Base-by-base conservation (phyloP, 2,797 vertebrate species). In the Salarias fasciatus region DNA sequence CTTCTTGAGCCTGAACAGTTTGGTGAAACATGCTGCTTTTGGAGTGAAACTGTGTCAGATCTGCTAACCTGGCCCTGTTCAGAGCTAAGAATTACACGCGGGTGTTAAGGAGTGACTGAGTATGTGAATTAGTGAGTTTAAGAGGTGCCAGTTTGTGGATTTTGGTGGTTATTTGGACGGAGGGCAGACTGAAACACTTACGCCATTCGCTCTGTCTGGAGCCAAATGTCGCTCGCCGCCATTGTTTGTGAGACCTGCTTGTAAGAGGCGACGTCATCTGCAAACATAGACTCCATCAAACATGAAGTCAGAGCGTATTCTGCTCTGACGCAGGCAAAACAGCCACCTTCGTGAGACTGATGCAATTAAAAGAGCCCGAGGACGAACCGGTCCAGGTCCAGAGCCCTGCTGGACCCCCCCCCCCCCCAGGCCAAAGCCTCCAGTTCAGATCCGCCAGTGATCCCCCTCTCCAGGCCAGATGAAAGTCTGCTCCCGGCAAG, bases 401-500 rank as follows among this genome's bases (percentile, higher is more conserved):
- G 31, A 70, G 43, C 61, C 58, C 76, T 69, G 67, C 65, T 83
- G 82, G 78, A 83, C 75, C 62, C 69, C 54, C 68, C 28, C 71
- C 53, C 72, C 41, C 63, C 58, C 11, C 44, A 45, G 38, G 57
- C 77, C 56, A 60, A 80, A 83, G 67, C 71, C 78, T 71, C 68
- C 72, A 54, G 63, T 74, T 44, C 65, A 81, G 77, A 84, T 76
- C 75, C 69, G 72, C 82, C 77, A 75, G 73, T 84, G 76, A 79
- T 74, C 67, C 70, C 67, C 67, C 72, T 70, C 72, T 63, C 76
- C 43, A 12, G 66, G 66, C 57, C 80, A 85, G 81, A 91, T 87
- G 83, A 90, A 89, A 86, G 82, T 80, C 73, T 83, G 79, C 60
- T 79, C 67, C 69, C 53, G 58, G 83, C 89, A 89, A 90, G 81